Evolutionary conservation across 2,797 vertebrate genomes (phyloP), one percentile per base, ranked within the genome.

Genomic region (Chromis chromis): DNA sequence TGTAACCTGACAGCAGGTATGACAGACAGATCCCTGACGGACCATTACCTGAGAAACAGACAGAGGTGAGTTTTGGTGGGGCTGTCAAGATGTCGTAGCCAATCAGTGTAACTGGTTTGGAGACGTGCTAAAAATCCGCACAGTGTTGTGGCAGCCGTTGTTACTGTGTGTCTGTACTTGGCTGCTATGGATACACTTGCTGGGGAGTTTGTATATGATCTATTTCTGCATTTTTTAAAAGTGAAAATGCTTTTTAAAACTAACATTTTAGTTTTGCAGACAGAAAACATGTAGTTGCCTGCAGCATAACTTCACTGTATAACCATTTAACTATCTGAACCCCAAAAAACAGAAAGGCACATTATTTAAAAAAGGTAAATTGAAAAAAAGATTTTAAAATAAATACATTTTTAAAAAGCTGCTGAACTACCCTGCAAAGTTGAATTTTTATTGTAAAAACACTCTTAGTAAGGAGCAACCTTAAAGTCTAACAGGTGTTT

Each of bases 21-120:
- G 95, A 96, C 59, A 96, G 87, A 66, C 95, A 95, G 81, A 96
- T 96, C 21, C 95, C 95, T 0, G 95, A 96, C 0, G 95, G 95
- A 5, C 95, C 95, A 16, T 96, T 96, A 49, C 95, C 95, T 96
- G 49, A 7, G 60, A 39, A n/a, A 79, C 65, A 59, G 8, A 60
- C 0, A 59, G n/a, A 12, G 36, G 46, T 33, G 42, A 48, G 53
- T 42, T 78, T 56, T 63, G 4, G 10, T 19, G 11, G 6, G 6
- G 46, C 3, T 49, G 46, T 22, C 46, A 48, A 21, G 46, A 3
- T 21, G n/a, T 12, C 3, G 7, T 21, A 21, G 46, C n/a, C 8
- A 49, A 22, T 22, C 46, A 9, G 10, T 49, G n/a, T 49, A 1
- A 49, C 3, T 11, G n/a, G 46, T 49, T 49, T 49, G n/a, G 3